Base-by-base conservation (phyloP, 2,797 vertebrate genomes). In the Typhlichthys subterraneus region DNA sequence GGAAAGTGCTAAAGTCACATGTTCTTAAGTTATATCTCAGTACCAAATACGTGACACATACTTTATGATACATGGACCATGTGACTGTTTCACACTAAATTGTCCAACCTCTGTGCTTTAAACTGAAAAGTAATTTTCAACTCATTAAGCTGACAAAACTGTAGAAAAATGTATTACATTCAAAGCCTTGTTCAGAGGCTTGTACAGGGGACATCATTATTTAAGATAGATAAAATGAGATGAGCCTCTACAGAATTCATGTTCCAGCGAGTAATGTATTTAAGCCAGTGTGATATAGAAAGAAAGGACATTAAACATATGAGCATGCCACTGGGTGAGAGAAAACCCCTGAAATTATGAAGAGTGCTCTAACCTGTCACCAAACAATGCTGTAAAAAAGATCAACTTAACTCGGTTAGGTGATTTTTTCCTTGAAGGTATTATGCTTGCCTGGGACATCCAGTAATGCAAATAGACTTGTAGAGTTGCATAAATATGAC, bases 1-100 rank as follows among this genome's bases (percentile, higher is more conserved):
- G 51, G 76, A 67, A 73, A 75, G 59, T 42, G 57, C 57, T 85
- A 29, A 57, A 64, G 56, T 60, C 49, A 12, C 8, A 23, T 65
- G 46, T 33, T 13, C 12, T 5, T 15, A 42, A 46, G 15, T 53
- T 62, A 69, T 1, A 33, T 59, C 42, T 12, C 0, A 64, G 55
- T 45, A 57, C 69, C 49, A 55, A 13, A 50, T 45, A 54, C 54
- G 53, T 52, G n/a, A 59, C 69, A 63, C 23, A 49, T 9, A 1
- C 33, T 38, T 7, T 38, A 56, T 15, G 0, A 38, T 38, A 9
- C 23, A 50, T n/a, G 63, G 46, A 47, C 53, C 55, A 15, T 63
- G 8, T 46, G 5, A 65, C 53, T 0, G 59, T 65, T 60, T 69
- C 12, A 46, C 42, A 15, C 6, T 77, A 11, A 10, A 45, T 63